Percentiles rank a stretch among this genome's conserved stretches.
These are phyloP conservation scores for Pantherophis alleghaniensis DNA, from an alignment of 2,797 vertebrate species.

Conservation along the genomic window DNA sequence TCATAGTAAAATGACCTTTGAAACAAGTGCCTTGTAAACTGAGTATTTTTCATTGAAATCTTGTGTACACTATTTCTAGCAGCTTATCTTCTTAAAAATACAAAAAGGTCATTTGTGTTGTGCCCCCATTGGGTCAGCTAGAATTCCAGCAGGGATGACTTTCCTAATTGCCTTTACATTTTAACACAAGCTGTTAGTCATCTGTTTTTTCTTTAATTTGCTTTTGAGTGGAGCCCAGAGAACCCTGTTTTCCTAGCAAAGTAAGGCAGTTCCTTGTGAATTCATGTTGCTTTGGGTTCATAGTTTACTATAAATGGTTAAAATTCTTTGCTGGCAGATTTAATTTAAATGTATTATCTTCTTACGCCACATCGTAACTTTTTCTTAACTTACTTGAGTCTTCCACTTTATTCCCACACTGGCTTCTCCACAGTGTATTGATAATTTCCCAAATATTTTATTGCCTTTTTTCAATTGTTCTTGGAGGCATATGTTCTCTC, in stretches of 20 bases:
- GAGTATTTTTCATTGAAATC: conserved; percentile 9
- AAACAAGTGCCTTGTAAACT: neutral
- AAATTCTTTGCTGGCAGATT: conserved; percentile 6
- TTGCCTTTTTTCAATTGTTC: conserved; percentile 21
- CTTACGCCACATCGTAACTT: conserved; percentile 19
- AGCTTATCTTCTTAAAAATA: conserved; percentile 19
- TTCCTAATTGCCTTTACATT: conserved; percentile 52
- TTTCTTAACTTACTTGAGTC: conserved; percentile 47
- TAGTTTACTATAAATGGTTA: conserved; percentile 33
- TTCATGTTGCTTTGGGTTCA: conserved; percentile 1
- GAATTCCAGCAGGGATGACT: conserved; percentile 49
- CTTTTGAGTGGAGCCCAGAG: conserved; percentile 35
- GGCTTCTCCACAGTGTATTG: conserved; percentile 30
- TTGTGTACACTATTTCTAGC: neutral
- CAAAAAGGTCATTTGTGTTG: conserved; percentile 54
- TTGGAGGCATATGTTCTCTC: neutral
- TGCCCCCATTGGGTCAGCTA: conserved; percentile 18
- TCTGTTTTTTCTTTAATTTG: conserved; percentile 8
- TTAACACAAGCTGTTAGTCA: conserved; percentile 36
- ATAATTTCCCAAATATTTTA: conserved; percentile 53
- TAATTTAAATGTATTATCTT: neutral
- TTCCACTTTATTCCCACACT: conserved; percentile 51
- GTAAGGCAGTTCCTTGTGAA: conserved; percentile 24
- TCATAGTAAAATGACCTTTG: neutral
- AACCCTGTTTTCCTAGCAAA: conserved; percentile 22